Evolutionary conservation across 2,113 vertebrate species (phyloP).

Genomic region (Fulmarus glacialis): DNA sequence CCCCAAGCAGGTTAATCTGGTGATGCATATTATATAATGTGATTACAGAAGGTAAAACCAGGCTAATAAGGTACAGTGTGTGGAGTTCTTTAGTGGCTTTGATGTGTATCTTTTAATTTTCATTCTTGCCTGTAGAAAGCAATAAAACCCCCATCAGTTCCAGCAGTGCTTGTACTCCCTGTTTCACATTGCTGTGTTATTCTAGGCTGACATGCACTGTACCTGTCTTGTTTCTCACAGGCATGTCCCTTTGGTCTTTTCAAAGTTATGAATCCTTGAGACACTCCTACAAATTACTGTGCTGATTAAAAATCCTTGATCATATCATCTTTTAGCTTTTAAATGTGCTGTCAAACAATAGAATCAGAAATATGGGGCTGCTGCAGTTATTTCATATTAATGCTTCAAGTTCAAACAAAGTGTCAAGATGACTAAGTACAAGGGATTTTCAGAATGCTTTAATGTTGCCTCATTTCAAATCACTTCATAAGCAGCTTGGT

Average conservation of each 20-base stretch:
- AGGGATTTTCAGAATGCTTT: constrained; percentile 87
- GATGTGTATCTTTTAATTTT: constrained; percentile 75
- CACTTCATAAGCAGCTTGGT: constrained; percentile 86
- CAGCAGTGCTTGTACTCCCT: constrained; percentile 10
- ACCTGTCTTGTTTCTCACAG: constrained; percentile 60
- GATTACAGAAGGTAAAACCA: constrained; percentile 68
- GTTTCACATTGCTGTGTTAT: constrained; percentile 33
- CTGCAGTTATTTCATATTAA: constrained; percentile 86
- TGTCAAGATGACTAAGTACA: constrained; percentile 90
- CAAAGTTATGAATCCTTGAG: constrained; percentile 53
- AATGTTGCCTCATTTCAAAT: constrained; percentile 87
- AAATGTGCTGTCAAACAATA: constrained; percentile 82
- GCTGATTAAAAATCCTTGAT: constrained; percentile 86
- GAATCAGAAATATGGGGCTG: constrained; percentile 79
- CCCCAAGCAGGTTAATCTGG: constrained; percentile 55
- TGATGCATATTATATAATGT: constrained; percentile 65
- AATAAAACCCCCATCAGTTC: background rate
- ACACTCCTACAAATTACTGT: constrained; percentile 76
- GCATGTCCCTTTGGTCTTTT: constrained; percentile 47
- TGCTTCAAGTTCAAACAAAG: constrained; percentile 89
- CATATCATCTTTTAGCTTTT: constrained; percentile 80
- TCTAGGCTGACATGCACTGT: constrained; percentile 15
- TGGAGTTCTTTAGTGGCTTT: constrained; percentile 64
- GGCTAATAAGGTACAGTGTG: constrained; percentile 49
- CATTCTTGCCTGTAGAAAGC: constrained; percentile 38